Evolutionary conservation across 2,888 invertebrate genomes (phyloP), one percentile per base, ranked within the genome.

Genomic region (Cremastinae sp.): DNA sequence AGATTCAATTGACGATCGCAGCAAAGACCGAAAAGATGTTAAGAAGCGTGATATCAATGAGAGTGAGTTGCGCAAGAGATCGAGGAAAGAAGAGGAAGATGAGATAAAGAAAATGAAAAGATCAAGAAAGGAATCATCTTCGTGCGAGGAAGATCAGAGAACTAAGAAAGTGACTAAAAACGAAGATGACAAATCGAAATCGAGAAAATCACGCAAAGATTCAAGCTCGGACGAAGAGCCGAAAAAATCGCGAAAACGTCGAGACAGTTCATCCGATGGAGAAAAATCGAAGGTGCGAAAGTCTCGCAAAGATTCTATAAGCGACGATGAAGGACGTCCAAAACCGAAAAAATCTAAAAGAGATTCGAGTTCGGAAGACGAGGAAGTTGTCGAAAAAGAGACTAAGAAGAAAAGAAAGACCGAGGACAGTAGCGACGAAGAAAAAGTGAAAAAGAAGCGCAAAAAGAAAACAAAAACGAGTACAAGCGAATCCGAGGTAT

Each of bases 351-450:
- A 85, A 80, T 84, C 85, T 0, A 87, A 84, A 90, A 92, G 90
- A 47, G 90, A 91, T 73, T 92, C 93, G 68, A 91, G 92, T 68
- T 92, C 94, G 0, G 94, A 93, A 10, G 93, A 93, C 0, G 94
- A 94, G 22, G 93, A 93, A 0, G 92, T 92, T 49, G 93, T 93
- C 0, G 94, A 93, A 43, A 93, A 93, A 79, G 93, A 94, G 78
- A 91, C 91, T 75, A 92, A 92, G 71, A 92, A 93, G 76, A 93
- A 93, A 81, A 92, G 93, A 16, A 94, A 92, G 84, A 90, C 90
- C 41, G 92, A 92, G n/a, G 92, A 91, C 49, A 92, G 92, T 78
- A 91, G 91, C 3, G 92, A 92, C 20, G 92, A 92, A 43, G 92
- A 92, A 78, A 90, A 91, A 65, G 91, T 92, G 45, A 90, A 90